A percentile compares a stretch with the other conserved stretches of the same genome.
Conservation (phyloP, 2,113 vertebrate genomes). For the Centrocercus urophasianus region DNA sequence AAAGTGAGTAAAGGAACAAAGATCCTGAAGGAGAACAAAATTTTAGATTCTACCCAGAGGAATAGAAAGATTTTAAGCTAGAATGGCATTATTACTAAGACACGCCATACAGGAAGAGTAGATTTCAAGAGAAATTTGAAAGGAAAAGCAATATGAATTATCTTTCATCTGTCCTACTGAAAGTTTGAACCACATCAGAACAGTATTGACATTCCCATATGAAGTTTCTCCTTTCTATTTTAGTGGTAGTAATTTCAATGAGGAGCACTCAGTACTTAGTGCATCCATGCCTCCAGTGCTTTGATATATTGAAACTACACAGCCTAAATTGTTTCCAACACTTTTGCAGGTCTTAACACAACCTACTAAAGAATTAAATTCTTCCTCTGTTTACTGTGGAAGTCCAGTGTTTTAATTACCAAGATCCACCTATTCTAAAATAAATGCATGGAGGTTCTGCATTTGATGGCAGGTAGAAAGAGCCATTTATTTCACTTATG, state of each 20-base stretch:
- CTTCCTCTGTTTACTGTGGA: conserved; percentile 45
- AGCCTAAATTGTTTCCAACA: conserved; percentile 55
- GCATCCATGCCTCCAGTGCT: neutral
- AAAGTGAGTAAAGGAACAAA: neutral
- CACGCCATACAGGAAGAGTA: neutral
- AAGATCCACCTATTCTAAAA: conserved; percentile 66
- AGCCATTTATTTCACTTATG: conserved; percentile 67
- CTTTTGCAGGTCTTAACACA: conserved; percentile 56
- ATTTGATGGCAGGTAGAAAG: conserved; percentile 59
- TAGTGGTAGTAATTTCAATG: neutral
- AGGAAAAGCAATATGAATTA: neutral
- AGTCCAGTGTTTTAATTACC: conserved; percentile 60
- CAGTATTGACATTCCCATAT: neutral
- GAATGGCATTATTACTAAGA: neutral
- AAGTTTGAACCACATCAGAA: neutral
- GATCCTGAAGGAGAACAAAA: neutral
- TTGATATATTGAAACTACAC: neutral
- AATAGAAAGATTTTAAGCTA: neutral
- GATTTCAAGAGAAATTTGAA: neutral
- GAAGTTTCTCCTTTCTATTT: neutral
- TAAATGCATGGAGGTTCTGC: conserved; percentile 55
- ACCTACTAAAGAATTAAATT: conserved; percentile 60
- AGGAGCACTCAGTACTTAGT: neutral
- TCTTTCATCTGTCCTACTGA: neutral
- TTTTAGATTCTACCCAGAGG: neutral